A percentile compares a stretch with the other conserved stretches of the same genome.
Conservation (phyloP, 2,113 vertebrate genomes). For the Seriola aureovittata region DNA sequence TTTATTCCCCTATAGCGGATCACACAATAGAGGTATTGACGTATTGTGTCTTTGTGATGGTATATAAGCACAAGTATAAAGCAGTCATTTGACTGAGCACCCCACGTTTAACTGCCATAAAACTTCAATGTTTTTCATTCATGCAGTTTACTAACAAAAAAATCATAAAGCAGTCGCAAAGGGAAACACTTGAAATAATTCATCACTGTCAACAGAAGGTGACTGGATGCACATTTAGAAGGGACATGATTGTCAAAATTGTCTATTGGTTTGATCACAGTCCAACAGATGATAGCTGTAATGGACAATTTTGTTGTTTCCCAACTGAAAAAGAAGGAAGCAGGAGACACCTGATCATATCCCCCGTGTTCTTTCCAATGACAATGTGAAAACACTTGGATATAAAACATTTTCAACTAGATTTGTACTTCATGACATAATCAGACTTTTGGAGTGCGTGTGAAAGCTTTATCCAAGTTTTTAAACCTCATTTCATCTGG, state of each 20-base stretch:
- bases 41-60: neutral
- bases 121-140: no score
- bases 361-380: neutral
- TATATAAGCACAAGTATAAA: neutral
- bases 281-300: neutral
- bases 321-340: neutral
- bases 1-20: constrained; percentile 14
- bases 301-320: neutral
- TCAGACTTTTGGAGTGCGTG: no score
- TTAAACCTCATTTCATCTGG: no score
- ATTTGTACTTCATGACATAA: no score
- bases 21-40: neutral
- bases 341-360: neutral
- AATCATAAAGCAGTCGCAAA: neutral
- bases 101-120: neutral
- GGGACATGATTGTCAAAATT: neutral
- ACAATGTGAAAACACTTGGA: no score
- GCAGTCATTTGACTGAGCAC: neutral
- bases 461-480: no score
- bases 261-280: neutral
- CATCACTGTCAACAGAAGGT: neutral
- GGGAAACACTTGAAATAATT: neutral
- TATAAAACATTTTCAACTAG: no score
- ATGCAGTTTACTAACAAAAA: neutral
- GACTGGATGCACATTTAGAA: neutral